Percentiles rank a stretch among this genome's conserved stretches.
Evolutionary conservation across 1,140 invertebrate species (phyloP).

Genomic region (Sinonovacula constricta): DNA sequence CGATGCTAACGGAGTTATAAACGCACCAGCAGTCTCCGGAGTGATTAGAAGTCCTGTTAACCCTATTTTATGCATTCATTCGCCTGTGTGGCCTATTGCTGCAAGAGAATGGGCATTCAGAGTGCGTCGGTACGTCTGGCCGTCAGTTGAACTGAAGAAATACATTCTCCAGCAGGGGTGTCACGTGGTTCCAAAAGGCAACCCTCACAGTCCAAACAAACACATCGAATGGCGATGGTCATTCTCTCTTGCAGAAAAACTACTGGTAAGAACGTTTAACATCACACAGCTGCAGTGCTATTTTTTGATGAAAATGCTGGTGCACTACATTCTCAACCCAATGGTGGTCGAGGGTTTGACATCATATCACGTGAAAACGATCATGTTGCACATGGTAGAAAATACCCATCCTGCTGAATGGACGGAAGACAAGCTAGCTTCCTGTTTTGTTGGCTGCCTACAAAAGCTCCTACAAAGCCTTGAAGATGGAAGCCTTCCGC

Average conservation of each 20-base stretch:
- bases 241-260: slow-evolving; percentile 45
- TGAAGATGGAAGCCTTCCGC: slow-evolving; percentile 37
- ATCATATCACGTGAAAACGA: slow-evolving; percentile 46
- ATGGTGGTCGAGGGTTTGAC: slow-evolving; percentile 16
- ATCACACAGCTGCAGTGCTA: slow-evolving; percentile 44
- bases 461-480: slow-evolving; percentile 42
- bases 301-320: slow-evolving; percentile 45
- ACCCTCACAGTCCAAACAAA: slow-evolving; percentile 39
- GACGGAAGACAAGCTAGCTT: slow-evolving; percentile 28
- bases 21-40: slow-evolving; percentile 35
- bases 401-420: slow-evolving; percentile 39
- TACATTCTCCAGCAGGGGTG: slow-evolving; percentile 45
- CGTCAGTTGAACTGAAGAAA: slow-evolving; percentile 38
- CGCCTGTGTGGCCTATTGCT: slow-evolving; percentile 46
- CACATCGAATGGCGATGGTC: slow-evolving; percentile 50
- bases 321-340: slow-evolving; percentile 28
- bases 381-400: slow-evolving; percentile 46
- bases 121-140: slow-evolving; percentile 35
- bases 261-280: slow-evolving; percentile 41
- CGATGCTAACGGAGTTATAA: slow-evolving; percentile 30
- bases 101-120: slow-evolving; percentile 49
- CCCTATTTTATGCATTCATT: slow-evolving; percentile 45
- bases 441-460: slow-evolving; percentile 41
- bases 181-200: slow-evolving; percentile 39
- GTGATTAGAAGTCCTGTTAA: slow-evolving; percentile 22